These are phyloP conservation scores for Carassius gibelio DNA, from an alignment of 2,113 vertebrate species.

Conservation along the genomic window DNA sequence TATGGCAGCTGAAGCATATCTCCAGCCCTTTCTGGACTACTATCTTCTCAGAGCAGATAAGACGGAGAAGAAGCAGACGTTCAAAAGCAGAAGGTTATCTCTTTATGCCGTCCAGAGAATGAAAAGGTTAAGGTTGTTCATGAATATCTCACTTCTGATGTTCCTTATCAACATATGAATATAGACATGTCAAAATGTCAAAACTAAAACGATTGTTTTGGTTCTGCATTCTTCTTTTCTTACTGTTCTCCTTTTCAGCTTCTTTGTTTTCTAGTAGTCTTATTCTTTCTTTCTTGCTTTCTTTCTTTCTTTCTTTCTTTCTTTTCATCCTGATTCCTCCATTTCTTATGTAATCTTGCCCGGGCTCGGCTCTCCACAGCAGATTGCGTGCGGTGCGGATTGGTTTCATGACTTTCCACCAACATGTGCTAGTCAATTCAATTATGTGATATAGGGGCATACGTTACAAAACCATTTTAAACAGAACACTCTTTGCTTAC, in stretches of 20 bases:
- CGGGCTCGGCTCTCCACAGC: neutral
- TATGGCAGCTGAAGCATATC: neutral
- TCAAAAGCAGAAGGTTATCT: constrained; percentile 55
- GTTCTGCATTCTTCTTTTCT: neutral
- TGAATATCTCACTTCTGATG: constrained; percentile 36
- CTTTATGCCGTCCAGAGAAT: constrained; percentile 21
- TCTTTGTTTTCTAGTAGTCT: neutral
- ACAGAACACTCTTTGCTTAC: constrained; percentile 64
- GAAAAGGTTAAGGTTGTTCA: constrained; percentile 51
- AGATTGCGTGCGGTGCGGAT: constrained; percentile 70
- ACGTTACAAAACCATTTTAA: constrained; percentile 75
- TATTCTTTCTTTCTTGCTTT: neutral
- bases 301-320: neutral
- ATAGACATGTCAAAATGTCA: constrained; percentile 22
- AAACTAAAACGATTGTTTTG: constrained; percentile 47
- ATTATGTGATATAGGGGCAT: constrained; percentile 75
- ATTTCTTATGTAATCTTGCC: constrained; percentile 14
- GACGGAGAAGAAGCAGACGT: constrained; percentile 15
- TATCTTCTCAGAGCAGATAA: constrained; percentile 40
- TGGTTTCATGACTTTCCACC: constrained; percentile 84
- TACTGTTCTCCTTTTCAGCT: neutral
- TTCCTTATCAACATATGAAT: constrained; percentile 27
- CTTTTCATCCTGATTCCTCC: neutral
- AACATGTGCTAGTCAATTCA: constrained; percentile 79
- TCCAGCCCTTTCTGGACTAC: constrained; percentile 24